Evolutionary conservation across 2,888 invertebrate species (phyloP), one percentile per base, ranked within the genome.

Genomic region (Lasioglossum calceatum): DNA sequence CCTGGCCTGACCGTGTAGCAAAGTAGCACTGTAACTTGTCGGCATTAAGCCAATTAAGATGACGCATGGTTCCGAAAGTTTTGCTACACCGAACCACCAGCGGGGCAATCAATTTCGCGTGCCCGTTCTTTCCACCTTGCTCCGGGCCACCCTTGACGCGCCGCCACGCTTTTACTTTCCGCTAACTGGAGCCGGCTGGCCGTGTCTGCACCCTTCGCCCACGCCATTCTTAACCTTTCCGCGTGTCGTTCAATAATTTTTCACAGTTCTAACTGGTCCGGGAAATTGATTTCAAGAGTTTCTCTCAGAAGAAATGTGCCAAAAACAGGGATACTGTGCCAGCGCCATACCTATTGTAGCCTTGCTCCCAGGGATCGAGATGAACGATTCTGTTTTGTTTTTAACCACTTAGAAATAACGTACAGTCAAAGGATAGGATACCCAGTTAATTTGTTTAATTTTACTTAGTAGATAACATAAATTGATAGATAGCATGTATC

Each of bases 11-110:
- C 88, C 88, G 36, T 77, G 79, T 79, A 70, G 78, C 50, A 71
- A 80, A 87, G 79, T 87, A 81, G 79, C 80, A 85, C 87, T 92
- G 91, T 88, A 92, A 92, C 92, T 92, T 92, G 92, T 92, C 93
- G 91, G 90, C 91, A 89, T 91, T 92, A 93, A 93, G 92, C 94
- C 93, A 94, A 94, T 94, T 94, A 94, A 93, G 92, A 93, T 94
- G 94, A 94, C 88, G 91, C 91, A 94, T 92, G 91, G 92, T 79
- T 47, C n/a, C 78, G 79, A 93, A 94, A 94, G 90, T 94, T 94
- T 92, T 88, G 86, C 90, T 80, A 81, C 74, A 64, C 80, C 64
- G 73, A 83, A 81, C 88, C 79, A 36, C 78, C 82, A 67, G 61
- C 47, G 64, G 78, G 88, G 90, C 93, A 91, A 93, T 93, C 92